Conservation (phyloP, 2,797 vertebrate genomes). For the Microctenopoma stevenorrisi region DNA sequence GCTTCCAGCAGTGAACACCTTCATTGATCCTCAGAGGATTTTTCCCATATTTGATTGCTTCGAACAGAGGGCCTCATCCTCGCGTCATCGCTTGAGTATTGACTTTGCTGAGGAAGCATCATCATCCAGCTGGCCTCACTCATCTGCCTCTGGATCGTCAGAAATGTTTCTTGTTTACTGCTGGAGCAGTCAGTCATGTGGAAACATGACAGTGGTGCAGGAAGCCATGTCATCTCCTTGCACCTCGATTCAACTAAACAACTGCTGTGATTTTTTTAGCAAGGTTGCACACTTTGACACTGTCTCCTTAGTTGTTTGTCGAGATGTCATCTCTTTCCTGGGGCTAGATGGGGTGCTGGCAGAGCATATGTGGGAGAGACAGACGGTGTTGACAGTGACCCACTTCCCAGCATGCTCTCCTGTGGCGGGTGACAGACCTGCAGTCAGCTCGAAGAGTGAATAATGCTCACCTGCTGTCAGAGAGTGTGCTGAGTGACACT, state of each 20-base stretch:
- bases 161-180: constrained; percentile 14
- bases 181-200: constrained; percentile 9
- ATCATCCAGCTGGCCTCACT: constrained; percentile 17
- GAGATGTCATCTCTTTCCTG: constrained; percentile 35
- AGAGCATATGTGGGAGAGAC: constrained; percentile 54
- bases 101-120: constrained; percentile 27
- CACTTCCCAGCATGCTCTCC: constrained; percentile 62
- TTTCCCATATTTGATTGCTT: constrained; percentile 56
- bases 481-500: constrained; percentile 42
- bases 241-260: constrained; percentile 10
- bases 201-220: constrained; percentile 16
- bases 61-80: constrained; percentile 29
- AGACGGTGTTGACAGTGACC: constrained; percentile 54
- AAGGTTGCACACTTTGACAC: constrained; percentile 34
- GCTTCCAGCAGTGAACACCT: constrained; percentile 29
- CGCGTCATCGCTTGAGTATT: constrained; percentile 43
- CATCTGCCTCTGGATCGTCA: constrained; percentile 13
- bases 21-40: constrained; percentile 45
- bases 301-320: constrained; percentile 32
- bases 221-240: background rate
- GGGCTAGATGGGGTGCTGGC: constrained; percentile 23
- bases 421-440: constrained; percentile 57
- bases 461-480: constrained; percentile 55
- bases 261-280: background rate
- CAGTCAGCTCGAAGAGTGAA: constrained; percentile 53